Evolutionary conservation across 2,113 vertebrate genomes (phyloP).

Genomic region (Cervus canadensis): DNA sequence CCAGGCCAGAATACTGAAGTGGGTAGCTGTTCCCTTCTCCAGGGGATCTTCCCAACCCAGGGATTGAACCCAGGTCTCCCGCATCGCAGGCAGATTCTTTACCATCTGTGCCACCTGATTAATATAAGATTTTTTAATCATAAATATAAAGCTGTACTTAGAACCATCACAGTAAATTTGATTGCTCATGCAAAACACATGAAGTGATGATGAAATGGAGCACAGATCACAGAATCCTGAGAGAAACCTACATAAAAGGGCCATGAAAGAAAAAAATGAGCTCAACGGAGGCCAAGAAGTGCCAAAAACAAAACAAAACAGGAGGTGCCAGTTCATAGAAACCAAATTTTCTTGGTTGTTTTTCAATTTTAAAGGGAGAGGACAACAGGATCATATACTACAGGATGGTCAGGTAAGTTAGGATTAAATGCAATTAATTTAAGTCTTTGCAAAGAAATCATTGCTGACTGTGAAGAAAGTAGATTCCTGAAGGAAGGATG

Average conservation of each 20-base stretch:
- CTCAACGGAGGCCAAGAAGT: background rate
- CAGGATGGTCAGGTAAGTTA: background rate
- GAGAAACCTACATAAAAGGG: background rate
- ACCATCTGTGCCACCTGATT: background rate
- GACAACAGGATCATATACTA: background rate
- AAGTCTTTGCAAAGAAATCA: background rate
- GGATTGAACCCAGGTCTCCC: background rate
- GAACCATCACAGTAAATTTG: background rate
- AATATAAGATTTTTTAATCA: background rate
- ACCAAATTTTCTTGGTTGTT: background rate
- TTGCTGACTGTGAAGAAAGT: background rate
- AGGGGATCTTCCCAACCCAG: background rate
- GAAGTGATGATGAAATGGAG: background rate
- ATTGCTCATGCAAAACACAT: background rate
- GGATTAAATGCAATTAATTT: background rate
- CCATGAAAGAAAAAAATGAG: background rate
- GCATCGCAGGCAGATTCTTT: too few species aligned
- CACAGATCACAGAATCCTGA: background rate
- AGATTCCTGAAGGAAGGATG: background rate
- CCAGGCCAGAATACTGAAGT: background rate
- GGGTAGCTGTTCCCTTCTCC: background rate
- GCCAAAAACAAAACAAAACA: background rate
- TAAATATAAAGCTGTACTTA: background rate
- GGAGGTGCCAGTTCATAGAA: background rate
- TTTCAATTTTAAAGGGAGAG: background rate